Evolutionary conservation across 2,888 invertebrate genomes (phyloP), one percentile per base, ranked within the genome.

Genomic region (Orthonychiurus folsomi): DNA sequence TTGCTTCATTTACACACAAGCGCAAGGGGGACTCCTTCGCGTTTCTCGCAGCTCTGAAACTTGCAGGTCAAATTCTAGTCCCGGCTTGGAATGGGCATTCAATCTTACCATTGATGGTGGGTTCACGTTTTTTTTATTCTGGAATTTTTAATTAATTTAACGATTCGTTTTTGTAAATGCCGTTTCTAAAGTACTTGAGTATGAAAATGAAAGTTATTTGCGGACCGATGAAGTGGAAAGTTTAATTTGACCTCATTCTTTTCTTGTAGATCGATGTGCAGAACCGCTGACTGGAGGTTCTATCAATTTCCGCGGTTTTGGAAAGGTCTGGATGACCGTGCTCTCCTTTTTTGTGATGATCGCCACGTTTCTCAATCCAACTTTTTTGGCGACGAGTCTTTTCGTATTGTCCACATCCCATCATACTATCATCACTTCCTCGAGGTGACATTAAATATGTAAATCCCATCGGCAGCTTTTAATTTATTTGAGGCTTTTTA

Each of bases 1-100:
- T 74, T 86, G 86, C 78, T 82, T 86, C 77, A 79, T 84, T 53
- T 85, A 84, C 76, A 79, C 80, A 5, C 69, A 72, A 50, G 66
- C 71, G 56, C 73, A 71, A 48, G 67, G 65, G 23, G 62, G 69
- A 59, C 21, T 20, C 21, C 66, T 71, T 60, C 64, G 67, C 47
- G 65, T 72, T 24, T 66, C 58, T 62, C 65, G 66, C 58, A 66
- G 70, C 64, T 67, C 68, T 62, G 81, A 82, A 65, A 79, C 83
- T 25, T 86, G 85, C 75, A 82, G 82, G 73, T 78, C 85, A 60
- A 74, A 77, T 70, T 77, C 82, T 5, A 69, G 75, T 62, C 83
- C 83, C 0, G 83, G 83, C 20, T 73, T 78, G 24, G 79, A 76
- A 26, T 81, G 81, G 78, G 82, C 84, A 0, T 85, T 85, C 76